phyloP scores from a whole-genome alignment of 2,113 vertebrate genomes.

The Emydura subglobosa region DNA sequence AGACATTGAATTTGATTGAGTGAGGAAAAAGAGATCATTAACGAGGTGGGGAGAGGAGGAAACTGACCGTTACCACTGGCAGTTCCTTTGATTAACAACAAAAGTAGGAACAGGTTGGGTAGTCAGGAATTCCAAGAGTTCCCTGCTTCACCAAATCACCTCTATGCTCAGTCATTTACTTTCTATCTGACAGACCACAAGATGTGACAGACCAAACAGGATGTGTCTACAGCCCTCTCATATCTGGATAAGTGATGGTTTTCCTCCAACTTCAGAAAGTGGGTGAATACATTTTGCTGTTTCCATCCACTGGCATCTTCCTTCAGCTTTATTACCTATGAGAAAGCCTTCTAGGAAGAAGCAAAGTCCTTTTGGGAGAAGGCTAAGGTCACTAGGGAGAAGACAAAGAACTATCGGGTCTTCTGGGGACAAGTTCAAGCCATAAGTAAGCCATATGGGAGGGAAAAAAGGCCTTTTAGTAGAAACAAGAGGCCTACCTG shows the following conservation, averaged over 20 bases:
- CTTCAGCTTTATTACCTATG: neutral
- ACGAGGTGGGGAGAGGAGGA: neutral
- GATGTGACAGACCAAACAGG: neutral
- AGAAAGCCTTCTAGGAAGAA: neutral
- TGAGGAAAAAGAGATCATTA: neutral
- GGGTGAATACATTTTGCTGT: neutral
- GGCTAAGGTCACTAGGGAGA: neutral
- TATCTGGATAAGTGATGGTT: neutral
- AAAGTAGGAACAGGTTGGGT: neutral
- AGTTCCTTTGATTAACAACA: neutral
- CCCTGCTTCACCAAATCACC: fast-evolving
- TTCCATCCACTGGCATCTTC: neutral
- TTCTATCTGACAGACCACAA: neutral
- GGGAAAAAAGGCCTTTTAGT: neutral
- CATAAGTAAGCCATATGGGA: neutral
- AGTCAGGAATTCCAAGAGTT: neutral
- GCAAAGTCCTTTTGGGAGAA: neutral
- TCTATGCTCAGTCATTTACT: fast-evolving
- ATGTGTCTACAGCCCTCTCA: neutral
- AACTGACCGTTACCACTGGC: neutral
- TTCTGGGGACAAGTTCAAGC: neutral
- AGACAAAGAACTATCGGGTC: neutral
- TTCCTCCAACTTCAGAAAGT: neutral
- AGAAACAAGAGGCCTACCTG: neutral
- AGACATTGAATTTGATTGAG: neutral